Conservation (phyloP, 2,888 invertebrate genomes). For the Agapostemon virescens region DNA sequence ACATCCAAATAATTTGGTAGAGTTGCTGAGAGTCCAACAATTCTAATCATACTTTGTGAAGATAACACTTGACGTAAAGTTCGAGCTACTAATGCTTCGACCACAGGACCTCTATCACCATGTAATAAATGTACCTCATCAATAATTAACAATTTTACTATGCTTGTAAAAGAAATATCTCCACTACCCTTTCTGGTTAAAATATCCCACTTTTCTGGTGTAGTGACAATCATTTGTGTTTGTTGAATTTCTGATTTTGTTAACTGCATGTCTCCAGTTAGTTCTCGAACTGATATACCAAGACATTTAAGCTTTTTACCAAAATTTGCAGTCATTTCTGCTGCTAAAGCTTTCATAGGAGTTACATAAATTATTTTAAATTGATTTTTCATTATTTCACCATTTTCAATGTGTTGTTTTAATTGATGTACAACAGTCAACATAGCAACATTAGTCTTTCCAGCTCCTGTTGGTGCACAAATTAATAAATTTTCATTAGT, state of each 20-base stretch:
- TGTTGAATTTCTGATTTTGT: constrained; percentile 95
- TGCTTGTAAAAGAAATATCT: constrained; percentile 92
- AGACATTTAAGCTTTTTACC: constrained; percentile 88
- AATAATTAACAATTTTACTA: constrained; percentile 96
- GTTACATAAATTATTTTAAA: constrained; percentile 99
- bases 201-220: constrained; percentile 99
- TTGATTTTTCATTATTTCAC: constrained; percentile 92
- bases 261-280: constrained; percentile 99
- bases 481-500: constrained; percentile 98
- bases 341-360: constrained; percentile 99
- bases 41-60: constrained; percentile 96
- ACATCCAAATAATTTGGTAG: constrained; percentile 99
- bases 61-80: constrained; percentile 96
- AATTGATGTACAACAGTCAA: constrained; percentile 95
- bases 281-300: constrained; percentile 93
- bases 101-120: constrained; percentile 98
- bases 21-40: constrained; percentile 98
- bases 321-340: constrained; percentile 99
- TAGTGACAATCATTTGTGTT: constrained; percentile 98
- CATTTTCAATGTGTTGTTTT: constrained; percentile 90
- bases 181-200: constrained; percentile 97
- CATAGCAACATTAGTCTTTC: constrained; percentile 99
- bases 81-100: constrained; percentile 97
- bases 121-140: constrained; percentile 98
- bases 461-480: constrained; percentile 99